Evolutionary conservation across 2,113 vertebrate species (phyloP), one percentile per base, ranked within the genome.

Genomic region (Scophthalmus maximus): DNA sequence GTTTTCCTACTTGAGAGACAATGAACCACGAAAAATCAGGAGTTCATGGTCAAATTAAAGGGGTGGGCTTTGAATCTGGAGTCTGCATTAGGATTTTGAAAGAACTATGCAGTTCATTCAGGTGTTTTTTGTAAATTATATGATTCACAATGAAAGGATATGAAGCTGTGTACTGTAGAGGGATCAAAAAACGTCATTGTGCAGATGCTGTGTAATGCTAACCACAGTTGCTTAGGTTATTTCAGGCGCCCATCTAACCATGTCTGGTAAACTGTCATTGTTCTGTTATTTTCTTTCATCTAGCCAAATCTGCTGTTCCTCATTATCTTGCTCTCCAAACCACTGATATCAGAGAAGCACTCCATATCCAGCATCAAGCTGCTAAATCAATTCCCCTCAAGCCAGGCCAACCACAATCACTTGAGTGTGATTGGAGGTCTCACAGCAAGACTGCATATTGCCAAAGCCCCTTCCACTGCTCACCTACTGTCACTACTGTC

Each of bases 331-430:
- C 30, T 65, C 68, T 82, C 53, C 56, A 76, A 55, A 68, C 44
- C 69, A 58, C 20, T 75, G 79, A 74, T 69, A 77, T 79, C 61
- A 70, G 32, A 78, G 63, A 53, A 68, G 34, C 62, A 63, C 62
- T 81, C 49, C 44, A 72, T 59, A 68, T 71, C 53, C 62, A 61
- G 26, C 17, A 44, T 65, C 47, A 70, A 74, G 55, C 65, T 29
- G 57, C 69, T 77, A 70, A 87, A 87, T 86, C 85, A 81, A 74
- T 86, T 84, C 52, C 50, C 64, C 68, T 74, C 36, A 80, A 79
- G 44, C 52, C 15, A 52, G 62, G 57, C 79, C 76, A 80, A 84
- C 73, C 76, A 58, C 78, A 81, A 80, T 82, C 81, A 80, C 83
- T 84, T 70, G 51, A 84, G 76, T 64, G 59, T 76, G 70, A 86